Base-by-base conservation (phyloP, 2,113 vertebrate species). In the Polypterus bichir region DNA sequence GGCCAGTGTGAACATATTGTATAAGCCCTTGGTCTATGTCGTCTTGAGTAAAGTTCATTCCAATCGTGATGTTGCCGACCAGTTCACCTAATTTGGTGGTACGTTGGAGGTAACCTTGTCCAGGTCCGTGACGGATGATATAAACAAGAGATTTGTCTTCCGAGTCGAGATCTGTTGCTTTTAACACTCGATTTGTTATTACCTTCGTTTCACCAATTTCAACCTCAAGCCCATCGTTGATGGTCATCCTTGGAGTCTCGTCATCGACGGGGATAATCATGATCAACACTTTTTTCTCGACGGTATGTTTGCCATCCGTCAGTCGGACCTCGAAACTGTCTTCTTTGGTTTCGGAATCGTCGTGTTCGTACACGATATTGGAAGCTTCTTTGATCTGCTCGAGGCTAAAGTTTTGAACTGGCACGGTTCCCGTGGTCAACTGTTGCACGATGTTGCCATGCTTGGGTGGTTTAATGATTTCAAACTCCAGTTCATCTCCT, bases 61-160 rank as follows among this genome's bases (percentile, higher is more conserved):
- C 78, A 9, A 69, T 4, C 1, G 76, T 78, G 60, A 83, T 60
- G 47, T 77, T 81, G 58, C 11, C 72, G 47, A 82, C 66, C 48
- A 82, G 76, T 4, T 83, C 67, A 7, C 83, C 80, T 65, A 79
- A 68, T 45, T 81, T 86, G 64, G 70, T 83, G 46, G 86, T 76
- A 5, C 74, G 71, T 69, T 91, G 88, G 47, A 93, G 74, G 64
- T 89, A 81, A 4, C 79, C 76, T 64, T 80, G 75, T 5, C 64
- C 64, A 49, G 74, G 79, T 0, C 10, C 71, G 62, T 75, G 73
- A 58, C 11, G 54, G 54, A 84, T 68, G 52, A 85, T 45, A 57
- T 84, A 84, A 46, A 68, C 71, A 59, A 85, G 77, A 44, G 64
- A 73, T 61, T 74, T 73, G 54, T 81, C 76, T 65, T 77, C 69